Evolutionary conservation across 2,888 invertebrate species (phyloP).

Genomic region (Athrips mouffetella): DNA sequence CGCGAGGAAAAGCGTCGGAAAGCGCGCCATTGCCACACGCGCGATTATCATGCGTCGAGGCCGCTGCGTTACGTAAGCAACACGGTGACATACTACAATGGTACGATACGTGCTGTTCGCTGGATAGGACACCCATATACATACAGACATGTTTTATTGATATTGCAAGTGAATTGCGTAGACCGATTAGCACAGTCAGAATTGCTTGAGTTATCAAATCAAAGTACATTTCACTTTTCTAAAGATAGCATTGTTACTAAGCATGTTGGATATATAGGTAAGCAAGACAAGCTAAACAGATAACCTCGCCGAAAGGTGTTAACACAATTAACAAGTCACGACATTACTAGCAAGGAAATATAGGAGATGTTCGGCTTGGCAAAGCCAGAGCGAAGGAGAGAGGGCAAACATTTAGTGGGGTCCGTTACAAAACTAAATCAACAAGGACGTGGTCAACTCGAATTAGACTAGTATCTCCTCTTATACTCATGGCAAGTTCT

Average conservation of each 20-base stretch:
- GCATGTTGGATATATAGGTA: neutral
- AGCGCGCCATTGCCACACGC: conserved; percentile 18
- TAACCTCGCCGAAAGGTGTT: neutral
- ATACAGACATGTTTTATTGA: neutral
- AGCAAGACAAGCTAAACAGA: neutral
- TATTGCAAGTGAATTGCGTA: neutral
- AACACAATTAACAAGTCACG: neutral
- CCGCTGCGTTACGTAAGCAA: conserved; percentile 15
- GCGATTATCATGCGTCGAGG: conserved; percentile 21
- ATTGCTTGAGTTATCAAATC: neutral
- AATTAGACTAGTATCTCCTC: neutral
- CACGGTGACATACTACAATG: conserved; percentile 2
- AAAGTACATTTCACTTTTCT: neutral
- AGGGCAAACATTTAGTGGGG: conserved; percentile 8
- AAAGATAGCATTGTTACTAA: neutral
- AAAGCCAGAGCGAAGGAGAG: no score
- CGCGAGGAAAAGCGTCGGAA: conserved; percentile 20
- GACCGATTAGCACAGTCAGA: neutral
- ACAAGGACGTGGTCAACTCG: conserved; percentile 5
- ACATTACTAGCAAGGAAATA: neutral
- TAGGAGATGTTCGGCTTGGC: no score
- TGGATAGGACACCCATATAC: neutral
- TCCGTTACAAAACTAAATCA: conserved; percentile 13
- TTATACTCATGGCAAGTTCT: no score
- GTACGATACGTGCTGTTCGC: neutral